Base-by-base conservation (phyloP, 2,888 invertebrate species). In the Polyommatus icarus region DNA sequence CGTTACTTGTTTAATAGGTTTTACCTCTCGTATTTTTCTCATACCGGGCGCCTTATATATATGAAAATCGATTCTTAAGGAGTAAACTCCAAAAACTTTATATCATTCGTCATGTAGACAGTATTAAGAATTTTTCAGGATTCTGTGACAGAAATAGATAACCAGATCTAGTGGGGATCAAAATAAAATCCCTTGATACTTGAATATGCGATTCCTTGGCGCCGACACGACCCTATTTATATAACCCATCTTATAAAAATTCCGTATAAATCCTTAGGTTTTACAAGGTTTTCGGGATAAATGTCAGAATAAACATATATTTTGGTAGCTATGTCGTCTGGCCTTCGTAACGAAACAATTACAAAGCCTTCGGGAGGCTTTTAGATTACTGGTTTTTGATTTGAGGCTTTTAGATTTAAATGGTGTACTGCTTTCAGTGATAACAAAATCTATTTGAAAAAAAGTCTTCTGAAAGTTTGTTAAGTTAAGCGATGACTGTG, bases 121-220 rank as follows among this genome's bases (percentile, higher is more conserved):
- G 10, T 59, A 59, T 59, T 7, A 59, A 59, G 59, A 59, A 59
- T 59, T 6, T 20, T 59, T 24, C 67, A 29, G 67, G 10, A 32
- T 67, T 67, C 6, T 67, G 29, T 12, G 6, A 18, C 67, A 67
- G 29, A 67, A 67, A 67, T 67, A 32, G 67, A 32, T 67, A 67
- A 18, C 67, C 10, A 32, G 29, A 67, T 67, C 29, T 32, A 67
- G 67, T 29, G 15, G 5, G 67, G 18, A 29, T 67, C 67, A 67
- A 67, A 32, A 29, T 67, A 29, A 67, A 67, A 67, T 32, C 67
- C 67, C 67, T 67, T 67, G 67, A 67, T 67, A 32, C 67, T 67
- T 67, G 67, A 67, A 67, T 32, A 67, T 67, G 67, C 67, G 67
- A 67, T 32, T 67, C 67, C 67, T 67, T 32, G 29, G 29, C 67